Base-by-base conservation (phyloP, 2,113 vertebrate species). In the Oncorhynchus tshawytscha region DNA sequence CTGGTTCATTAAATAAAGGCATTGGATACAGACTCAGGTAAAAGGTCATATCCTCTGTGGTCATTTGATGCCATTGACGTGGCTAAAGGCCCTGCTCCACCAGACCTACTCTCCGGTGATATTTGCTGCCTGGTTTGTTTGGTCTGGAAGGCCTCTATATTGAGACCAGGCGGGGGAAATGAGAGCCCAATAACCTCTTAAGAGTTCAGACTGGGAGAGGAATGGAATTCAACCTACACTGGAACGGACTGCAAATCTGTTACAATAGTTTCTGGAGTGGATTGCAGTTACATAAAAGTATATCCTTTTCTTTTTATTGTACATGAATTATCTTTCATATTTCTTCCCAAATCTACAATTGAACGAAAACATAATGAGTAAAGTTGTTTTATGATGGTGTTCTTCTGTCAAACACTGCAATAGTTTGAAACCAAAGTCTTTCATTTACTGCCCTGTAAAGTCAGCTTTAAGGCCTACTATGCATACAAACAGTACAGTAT, bases 11-110 rank as follows among this genome's bases (percentile, higher is more conserved):
- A 62, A 76, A 69, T 60, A 65, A 75, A 75, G 71, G 57, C 27
- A 64, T 70, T 64, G 59, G 34, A 71, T 70, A 72, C 70, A 72
- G 69, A 29, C 77, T 76, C 49, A 80, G 85, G 76, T 84, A 82
- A 87, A 80, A 25, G 82, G 81, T 59, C 74, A 83, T 82, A 78
- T 85, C 88, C 82, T 86, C 77, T 79, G 78, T 75, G 81, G 84
- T 80, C 82, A 84, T n/a, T 78, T 80, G 76, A 83, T 76, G 78
- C 77, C 66, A 69, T 65, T 68, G n/a, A 79, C 77, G n/a, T 11
- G 25, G 31, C 64, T 39, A 22, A n/a, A 71, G 64, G 67, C 49
- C 39, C 48, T 11, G 15, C 22, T 62, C 68, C 75, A 24, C 62
- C 24, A 51, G 73, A 75, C 73, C 76, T 69, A 27, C 9, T 59